Percentiles rank a stretch among this genome's conserved stretches.
Conservation (phyloP, 53 echinoderm and acorn worm species). For the Apostichopus leukothele region DNA sequence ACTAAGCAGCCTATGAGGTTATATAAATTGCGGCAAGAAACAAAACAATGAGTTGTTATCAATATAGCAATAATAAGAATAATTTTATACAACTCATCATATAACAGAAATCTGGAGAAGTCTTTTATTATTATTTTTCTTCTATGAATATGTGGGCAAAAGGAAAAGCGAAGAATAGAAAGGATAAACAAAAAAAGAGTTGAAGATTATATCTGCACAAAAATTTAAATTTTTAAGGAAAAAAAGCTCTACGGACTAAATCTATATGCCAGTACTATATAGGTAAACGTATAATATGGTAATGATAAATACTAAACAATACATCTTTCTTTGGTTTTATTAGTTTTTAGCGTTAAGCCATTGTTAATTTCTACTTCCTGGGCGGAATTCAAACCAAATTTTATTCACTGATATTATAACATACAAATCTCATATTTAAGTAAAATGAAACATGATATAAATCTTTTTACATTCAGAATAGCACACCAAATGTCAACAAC, state of each 20-base stretch:
- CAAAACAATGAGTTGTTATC: no score
- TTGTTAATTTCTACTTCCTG: slow-evolving; percentile 14
- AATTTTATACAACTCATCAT: no score
- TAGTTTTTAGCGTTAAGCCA: slow-evolving; percentile 30
- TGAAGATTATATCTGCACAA: not conserved
- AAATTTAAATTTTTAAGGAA: not conserved
- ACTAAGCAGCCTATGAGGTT: no score
- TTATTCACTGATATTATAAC: slow-evolving; percentile 19
- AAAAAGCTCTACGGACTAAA: slow-evolving; percentile 8
- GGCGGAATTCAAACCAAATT: slow-evolving; percentile 37
- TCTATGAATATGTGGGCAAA: no score
- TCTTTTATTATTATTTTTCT: no score
- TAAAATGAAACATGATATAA: slow-evolving; percentile 27
- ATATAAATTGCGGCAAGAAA: no score
- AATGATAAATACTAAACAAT: slow-evolving; percentile 19
- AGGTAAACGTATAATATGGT: not conserved
- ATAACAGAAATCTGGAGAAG: no score
- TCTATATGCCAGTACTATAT: not conserved
- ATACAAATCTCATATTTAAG: slow-evolving; percentile 28
- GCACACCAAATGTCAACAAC: slow-evolving; percentile 38
- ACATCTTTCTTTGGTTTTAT: slow-evolving; percentile 35
- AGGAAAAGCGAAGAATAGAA: no score
- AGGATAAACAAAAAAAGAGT: no score
- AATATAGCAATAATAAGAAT: no score
- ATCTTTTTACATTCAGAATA: slow-evolving; percentile 43